These are phyloP conservation scores for Drosophila virilis DNA, from an alignment of 1,140 invertebrate species.

Conservation along the genomic window DNA sequence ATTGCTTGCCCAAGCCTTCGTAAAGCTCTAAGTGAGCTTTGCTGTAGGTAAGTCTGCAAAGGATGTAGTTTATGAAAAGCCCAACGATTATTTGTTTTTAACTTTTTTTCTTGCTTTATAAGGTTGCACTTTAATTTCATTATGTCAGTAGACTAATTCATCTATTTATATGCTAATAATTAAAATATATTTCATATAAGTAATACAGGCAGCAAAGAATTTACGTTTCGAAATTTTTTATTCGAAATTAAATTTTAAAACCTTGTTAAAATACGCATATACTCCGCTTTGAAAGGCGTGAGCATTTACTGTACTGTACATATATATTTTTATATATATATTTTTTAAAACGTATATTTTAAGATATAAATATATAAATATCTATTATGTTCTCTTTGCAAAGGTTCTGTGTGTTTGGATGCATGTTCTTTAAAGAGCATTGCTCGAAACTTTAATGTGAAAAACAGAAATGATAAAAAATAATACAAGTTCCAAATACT, in stretches of 20 bases:
- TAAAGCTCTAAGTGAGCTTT: too few species aligned
- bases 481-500: not conserved
- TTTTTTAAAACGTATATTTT: not conserved
- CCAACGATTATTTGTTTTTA: too few species aligned
- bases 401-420: conserved; percentile 6
- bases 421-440: conserved; percentile 18
- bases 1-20: too few species aligned
- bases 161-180: conserved; percentile 10
- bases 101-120: too few species aligned
- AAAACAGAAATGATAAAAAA: conserved; percentile 2
- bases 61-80: too few species aligned
- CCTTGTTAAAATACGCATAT: not conserved
- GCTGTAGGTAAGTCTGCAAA: too few species aligned
- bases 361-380: not conserved
- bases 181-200: not conserved
- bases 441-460: conserved; percentile 17
- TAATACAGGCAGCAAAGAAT: not conserved
- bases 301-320: not conserved
- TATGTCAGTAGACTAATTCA: not conserved
- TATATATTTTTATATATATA: not conserved
- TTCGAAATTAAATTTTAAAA: not conserved
- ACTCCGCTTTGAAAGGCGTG: not conserved
- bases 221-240: not conserved
- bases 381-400: conserved; percentile 5
- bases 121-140: conserved; percentile 9